Percentiles rank a stretch among this genome's conserved stretches.
Evolutionary conservation across 2,888 invertebrate species (phyloP).

Genomic region (Drosophila macrospina): DNA sequence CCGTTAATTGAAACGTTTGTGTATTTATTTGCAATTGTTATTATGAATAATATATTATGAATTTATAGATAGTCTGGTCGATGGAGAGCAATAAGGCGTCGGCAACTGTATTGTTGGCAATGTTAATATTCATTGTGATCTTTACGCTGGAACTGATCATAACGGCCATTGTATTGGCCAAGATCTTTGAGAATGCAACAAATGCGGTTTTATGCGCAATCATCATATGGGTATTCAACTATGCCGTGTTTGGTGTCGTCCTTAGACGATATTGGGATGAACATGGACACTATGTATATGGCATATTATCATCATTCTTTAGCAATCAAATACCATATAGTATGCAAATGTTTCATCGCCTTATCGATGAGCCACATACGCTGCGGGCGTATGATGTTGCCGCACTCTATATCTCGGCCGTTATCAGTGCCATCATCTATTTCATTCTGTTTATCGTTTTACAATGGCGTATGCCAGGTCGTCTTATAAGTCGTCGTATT

Average conservation of each 20-base stretch:
- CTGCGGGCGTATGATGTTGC: slow-evolving; percentile 18
- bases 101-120: slow-evolving; percentile 10
- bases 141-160: slow-evolving; percentile 65
- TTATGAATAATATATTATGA: not conserved
- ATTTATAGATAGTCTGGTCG: slow-evolving; percentile 51
- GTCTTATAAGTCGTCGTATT: slow-evolving; percentile 50
- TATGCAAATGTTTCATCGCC: slow-evolving; percentile 59
- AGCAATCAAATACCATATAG: slow-evolving; percentile 69
- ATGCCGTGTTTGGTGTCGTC: slow-evolving; percentile 68
- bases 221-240: slow-evolving; percentile 70
- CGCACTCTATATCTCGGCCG: slow-evolving; percentile 42
- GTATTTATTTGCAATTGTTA: not conserved
- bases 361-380: slow-evolving; percentile 15
- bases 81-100: slow-evolving; percentile 11
- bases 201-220: slow-evolving; percentile 65
- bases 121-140: slow-evolving; percentile 53
- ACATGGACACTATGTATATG: slow-evolving; percentile 41
- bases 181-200: slow-evolving; percentile 46
- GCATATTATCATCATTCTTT: slow-evolving; percentile 66
- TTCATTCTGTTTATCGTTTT: slow-evolving; percentile 42
- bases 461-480: slow-evolving; percentile 62
- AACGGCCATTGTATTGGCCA: slow-evolving; percentile 63
- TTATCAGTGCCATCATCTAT: slow-evolving; percentile 33
- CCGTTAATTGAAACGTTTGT: too few relatives aligned
- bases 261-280: slow-evolving; percentile 57